Base-by-base conservation (phyloP, 2,113 vertebrate species). In the Dicrurus megarhynchus region DNA sequence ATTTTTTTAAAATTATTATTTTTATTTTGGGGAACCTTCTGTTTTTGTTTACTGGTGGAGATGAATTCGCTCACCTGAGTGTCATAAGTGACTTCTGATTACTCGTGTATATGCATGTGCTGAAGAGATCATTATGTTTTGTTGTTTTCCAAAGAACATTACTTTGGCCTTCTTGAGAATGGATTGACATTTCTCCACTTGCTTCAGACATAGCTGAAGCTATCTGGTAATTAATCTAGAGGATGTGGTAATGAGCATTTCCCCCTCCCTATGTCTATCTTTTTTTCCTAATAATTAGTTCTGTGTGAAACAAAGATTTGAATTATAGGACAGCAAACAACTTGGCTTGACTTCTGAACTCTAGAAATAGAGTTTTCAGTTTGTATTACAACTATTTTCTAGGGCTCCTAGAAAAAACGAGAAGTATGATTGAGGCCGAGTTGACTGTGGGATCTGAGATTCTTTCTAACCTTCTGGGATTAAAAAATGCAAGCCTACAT, bases 31-130 rank as follows among this genome's bases (percentile, higher is more conserved):
- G 27, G 11, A 37, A 3, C 4, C 32, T 79, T 65, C 1, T 26
- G 37, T 80, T 65, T 68, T 80, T 70, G 23, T 90, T 73, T 64
- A 55, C 18, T 46, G 57, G 46, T 39, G 11, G 42, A 94, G 28
- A 33, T 75, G 18, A n/a, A 22, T 87, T 79, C 83, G 24, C 42
- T 83, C 33, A 65, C 59, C 42, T 56, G 37, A 37, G 18, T 28
- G 9, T 83, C 16, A 13, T 61, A 16, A 30, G 6, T 67, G 87
- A 63, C 55, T 88, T 88, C 26, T 67, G 32, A 44, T 69, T 79
- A 77, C 13, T 74, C 2, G 3, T 42, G 1, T 49, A 23, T 30
- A 35, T 46, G 11, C 9, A 22, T 0, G 0, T 49, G 39, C 35
- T 57, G 46, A 90, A 83, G 22, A 73, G 8, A 41, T 55, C 13